Conservation (phyloP, 2,888 invertebrate species). For the Rotaria socialis region DNA sequence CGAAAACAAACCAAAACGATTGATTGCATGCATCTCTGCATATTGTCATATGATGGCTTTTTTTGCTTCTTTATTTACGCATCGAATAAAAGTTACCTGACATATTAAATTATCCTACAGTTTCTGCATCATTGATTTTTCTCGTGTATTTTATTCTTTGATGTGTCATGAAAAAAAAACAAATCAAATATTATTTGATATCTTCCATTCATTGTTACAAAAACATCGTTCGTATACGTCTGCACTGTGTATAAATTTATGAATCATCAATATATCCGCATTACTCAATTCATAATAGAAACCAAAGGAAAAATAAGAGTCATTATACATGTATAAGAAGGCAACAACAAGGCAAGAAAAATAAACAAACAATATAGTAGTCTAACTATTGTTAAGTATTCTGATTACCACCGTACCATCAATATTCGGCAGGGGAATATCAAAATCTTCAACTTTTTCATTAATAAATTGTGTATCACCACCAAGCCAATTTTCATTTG, state of each 20-base stretch:
- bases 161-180: background rate
- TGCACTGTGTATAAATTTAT: constrained; percentile 4
- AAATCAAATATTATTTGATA: background rate
- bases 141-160: background rate
- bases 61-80: background rate
- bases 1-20: background rate
- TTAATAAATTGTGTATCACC: constrained; percentile 25
- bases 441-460: background rate
- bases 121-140: constrained; percentile 1
- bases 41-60: background rate
- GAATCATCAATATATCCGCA: background rate
- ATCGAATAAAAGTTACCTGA: background rate
- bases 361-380: background rate
- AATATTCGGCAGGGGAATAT: background rate
- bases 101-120: background rate
- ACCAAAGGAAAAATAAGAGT: background rate
- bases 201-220: background rate
- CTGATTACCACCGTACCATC: background rate
- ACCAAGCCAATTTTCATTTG: constrained; percentile 21
- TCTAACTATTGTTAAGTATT: background rate
- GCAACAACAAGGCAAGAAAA: background rate
- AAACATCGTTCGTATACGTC: background rate
- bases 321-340: background rate
- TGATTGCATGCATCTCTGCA: background rate
- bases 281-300: background rate